Conservation (phyloP, 2,113 vertebrate species). For the Raphicerus campestris region DNA sequence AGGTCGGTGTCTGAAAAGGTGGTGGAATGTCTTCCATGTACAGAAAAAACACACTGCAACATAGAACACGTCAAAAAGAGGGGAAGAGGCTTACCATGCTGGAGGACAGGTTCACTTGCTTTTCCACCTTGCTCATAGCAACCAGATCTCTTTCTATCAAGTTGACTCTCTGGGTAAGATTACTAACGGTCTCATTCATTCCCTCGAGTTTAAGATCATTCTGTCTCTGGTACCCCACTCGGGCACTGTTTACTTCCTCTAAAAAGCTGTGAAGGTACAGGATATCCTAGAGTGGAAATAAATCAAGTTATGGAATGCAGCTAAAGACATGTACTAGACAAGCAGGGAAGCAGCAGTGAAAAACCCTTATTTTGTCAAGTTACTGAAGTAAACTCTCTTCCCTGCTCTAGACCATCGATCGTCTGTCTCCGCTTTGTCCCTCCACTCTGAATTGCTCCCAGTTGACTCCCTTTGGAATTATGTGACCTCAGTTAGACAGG, state of each 20-base stretch:
- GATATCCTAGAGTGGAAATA: constrained; percentile 79
- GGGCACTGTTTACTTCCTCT: constrained; percentile 79
- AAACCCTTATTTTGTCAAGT: neutral
- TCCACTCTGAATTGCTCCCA: neutral
- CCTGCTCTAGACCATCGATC: constrained; percentile 1
- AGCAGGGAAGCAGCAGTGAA: neutral
- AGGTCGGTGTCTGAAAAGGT: neutral
- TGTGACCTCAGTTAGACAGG: constrained; percentile 16
- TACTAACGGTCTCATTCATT: constrained; percentile 77
- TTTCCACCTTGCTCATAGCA: constrained; percentile 68
- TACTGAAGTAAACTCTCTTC: constrained; percentile 46
- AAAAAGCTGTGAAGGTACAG: constrained; percentile 75
- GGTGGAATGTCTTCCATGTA: neutral
- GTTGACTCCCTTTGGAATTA: constrained; percentile 1
- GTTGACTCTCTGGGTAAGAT: constrained; percentile 76
- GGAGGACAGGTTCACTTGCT: constrained; percentile 67
- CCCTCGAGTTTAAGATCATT: constrained; percentile 80
- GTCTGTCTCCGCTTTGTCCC: constrained; percentile 23
- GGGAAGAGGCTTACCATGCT: constrained; percentile 66
- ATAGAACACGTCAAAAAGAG: neutral
- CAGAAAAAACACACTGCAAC: constrained; percentile 15
- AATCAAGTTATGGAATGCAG: constrained; percentile 32
- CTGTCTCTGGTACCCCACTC: constrained; percentile 71
- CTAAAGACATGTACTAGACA: neutral
- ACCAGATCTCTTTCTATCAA: constrained; percentile 75